These are phyloP conservation scores for Crocodylus rhombifer DNA, from an alignment of 2,797 vertebrate species.

Conservation along the genomic window DNA sequence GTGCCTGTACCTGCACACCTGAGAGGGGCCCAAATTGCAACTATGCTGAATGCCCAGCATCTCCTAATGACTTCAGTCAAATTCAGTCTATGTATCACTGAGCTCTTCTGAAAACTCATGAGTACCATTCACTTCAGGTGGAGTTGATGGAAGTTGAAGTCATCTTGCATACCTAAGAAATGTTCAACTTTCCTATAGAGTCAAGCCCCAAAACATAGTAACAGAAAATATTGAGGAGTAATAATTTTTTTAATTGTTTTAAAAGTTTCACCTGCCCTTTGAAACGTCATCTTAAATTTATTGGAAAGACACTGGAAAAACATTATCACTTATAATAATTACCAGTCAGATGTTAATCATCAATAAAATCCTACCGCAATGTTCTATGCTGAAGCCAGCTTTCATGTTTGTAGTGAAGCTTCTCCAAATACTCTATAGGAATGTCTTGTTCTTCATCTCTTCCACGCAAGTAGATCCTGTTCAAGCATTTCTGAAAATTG, in stretches of 20 bases:
- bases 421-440: constrained; percentile 93
- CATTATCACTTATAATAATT: not conserved
- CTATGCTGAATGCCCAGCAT: not conserved
- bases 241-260: not conserved
- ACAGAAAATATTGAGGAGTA: not conserved
- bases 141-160: not conserved
- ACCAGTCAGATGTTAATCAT: not conserved
- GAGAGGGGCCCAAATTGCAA: not conserved
- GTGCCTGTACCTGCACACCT: not conserved
- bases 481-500: constrained; percentile 87
- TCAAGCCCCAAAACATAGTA: not conserved
- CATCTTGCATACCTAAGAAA: not conserved
- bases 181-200: not conserved
- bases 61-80: not conserved
- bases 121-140: not conserved
- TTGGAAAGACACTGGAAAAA: not conserved
- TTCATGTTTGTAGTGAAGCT: constrained; percentile 94
- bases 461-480: constrained; percentile 88
- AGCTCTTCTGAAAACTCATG: not conserved
- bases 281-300: not conserved
- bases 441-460: constrained; percentile 93
- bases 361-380: constrained; percentile 82
- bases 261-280: constrained; percentile 10
- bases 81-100: not conserved
- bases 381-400: constrained; percentile 94